phyloP scores from a whole-genome alignment of 2,113 vertebrate species.

The Eubucco bourcierii region DNA sequence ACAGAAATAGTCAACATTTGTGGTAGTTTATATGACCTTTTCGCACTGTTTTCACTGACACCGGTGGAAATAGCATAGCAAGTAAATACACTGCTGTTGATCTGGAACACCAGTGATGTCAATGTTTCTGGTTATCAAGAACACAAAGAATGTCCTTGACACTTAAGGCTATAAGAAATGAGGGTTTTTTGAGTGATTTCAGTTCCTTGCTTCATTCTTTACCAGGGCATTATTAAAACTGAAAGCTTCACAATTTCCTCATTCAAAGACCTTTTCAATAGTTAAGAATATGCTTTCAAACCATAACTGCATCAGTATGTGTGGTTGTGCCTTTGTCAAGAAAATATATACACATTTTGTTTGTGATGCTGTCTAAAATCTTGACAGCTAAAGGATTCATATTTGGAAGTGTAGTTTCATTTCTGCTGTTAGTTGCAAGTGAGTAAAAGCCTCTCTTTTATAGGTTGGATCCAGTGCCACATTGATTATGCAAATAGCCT shows the following conservation, averaged over 20 bases:
- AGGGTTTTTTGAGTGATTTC: constrained; percentile 59
- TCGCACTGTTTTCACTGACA: constrained; percentile 40
- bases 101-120: constrained; percentile 55
- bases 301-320: constrained; percentile 60
- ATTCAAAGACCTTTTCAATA: constrained; percentile 71
- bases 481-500: constrained; percentile 55
- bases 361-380: constrained; percentile 72
- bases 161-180: constrained; percentile 52
- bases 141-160: constrained; percentile 59
- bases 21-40: constrained; percentile 49
- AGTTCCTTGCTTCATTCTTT: constrained; percentile 63
- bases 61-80: constrained; percentile 5
- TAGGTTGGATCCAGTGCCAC: constrained; percentile 54
- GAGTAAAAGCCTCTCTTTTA: constrained; percentile 57
- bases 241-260: constrained; percentile 71
- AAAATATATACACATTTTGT: constrained; percentile 65
- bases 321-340: constrained; percentile 61
- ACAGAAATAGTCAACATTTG: constrained; percentile 28
- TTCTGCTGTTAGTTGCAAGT: constrained; percentile 39
- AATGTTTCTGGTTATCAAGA: constrained; percentile 45
- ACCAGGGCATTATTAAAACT: constrained; percentile 69
- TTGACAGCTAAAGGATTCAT: constrained; percentile 72
- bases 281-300: constrained; percentile 76
- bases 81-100: constrained; percentile 52
- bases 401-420: constrained; percentile 56